Evolutionary conservation across 2,797 vertebrate genomes (phyloP).

Genomic region (Chaetodon trifasciatus): DNA sequence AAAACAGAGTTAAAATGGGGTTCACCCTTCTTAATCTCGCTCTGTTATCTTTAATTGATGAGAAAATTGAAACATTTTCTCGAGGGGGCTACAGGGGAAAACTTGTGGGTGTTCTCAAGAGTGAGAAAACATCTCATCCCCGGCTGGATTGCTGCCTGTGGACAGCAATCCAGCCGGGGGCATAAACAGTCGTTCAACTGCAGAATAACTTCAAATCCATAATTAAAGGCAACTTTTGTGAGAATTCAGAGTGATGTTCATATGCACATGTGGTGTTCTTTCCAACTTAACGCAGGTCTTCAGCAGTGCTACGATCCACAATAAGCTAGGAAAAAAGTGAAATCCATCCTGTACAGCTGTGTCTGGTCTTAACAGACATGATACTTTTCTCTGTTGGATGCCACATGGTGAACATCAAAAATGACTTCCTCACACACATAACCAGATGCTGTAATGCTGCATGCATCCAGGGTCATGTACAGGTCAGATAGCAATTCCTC

Average conservation of each 20-base stretch:
- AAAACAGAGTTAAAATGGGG: slow-evolving; percentile 16
- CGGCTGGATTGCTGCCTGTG: slow-evolving; percentile 39
- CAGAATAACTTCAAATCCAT: slow-evolving; percentile 52
- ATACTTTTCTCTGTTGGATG: not conserved
- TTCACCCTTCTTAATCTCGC: slow-evolving; percentile 13
- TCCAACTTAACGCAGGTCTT: slow-evolving; percentile 4
- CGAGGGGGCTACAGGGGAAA: slow-evolving; percentile 4
- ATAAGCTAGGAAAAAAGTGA: not conserved
- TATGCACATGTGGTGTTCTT: slow-evolving; percentile 24
- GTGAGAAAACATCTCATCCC: slow-evolving; percentile 36
- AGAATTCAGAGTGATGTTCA: slow-evolving; percentile 38
- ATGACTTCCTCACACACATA: not conserved
- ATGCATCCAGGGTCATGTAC: not conserved
- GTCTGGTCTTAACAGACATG: slow-evolving; percentile 4
- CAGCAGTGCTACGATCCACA: not conserved
- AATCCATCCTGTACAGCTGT: not conserved
- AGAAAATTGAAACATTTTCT: slow-evolving; percentile 19
- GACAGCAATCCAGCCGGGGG: slow-evolving; percentile 37
- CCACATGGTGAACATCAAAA: not conserved
- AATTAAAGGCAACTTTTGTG: slow-evolving; percentile 54
- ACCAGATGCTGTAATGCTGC: not conserved
- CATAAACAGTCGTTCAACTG: slow-evolving; percentile 56
- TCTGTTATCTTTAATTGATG: slow-evolving; percentile 51
- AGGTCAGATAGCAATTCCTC: slow-evolving; percentile 28
- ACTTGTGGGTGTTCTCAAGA: slow-evolving; percentile 28